Conservation (phyloP, 2,797 vertebrate species). For the Ceyx erithaca region DNA sequence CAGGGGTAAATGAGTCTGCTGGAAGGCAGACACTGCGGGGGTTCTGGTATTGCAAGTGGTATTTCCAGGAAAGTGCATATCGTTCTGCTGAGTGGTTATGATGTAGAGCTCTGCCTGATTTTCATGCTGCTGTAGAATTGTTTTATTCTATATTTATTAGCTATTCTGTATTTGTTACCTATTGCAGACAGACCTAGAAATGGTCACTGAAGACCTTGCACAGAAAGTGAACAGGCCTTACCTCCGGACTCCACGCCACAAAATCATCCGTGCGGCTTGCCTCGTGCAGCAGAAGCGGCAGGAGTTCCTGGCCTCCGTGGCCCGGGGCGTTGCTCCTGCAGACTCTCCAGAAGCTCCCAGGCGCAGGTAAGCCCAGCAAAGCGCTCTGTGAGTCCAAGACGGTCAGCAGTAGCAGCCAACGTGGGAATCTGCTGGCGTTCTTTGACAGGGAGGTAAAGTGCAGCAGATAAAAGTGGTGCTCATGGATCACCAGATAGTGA, state of each 20-base stretch:
- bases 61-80: background rate
- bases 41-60: background rate
- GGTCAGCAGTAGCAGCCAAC: background rate
- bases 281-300: constrained; percentile 97
- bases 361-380: constrained; percentile 84
- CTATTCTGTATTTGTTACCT: background rate
- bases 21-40: background rate
- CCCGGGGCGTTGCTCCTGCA: constrained; percentile 95
- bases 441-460: background rate
- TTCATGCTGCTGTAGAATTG: background rate
- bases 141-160: background rate
- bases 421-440: background rate
- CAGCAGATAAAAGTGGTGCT: background rate
- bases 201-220: constrained; percentile 98
- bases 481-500: background rate
- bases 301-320: constrained; percentile 96
- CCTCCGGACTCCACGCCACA: constrained; percentile 95
- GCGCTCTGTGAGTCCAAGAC: background rate
- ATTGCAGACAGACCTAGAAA: constrained; percentile 94
- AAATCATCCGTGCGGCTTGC: constrained; percentile 96
- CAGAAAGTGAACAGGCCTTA: constrained; percentile 99
- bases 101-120: background rate
- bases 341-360: constrained; percentile 95
- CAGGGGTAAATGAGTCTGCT: background rate
- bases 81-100: background rate